phyloP scores from a whole-genome alignment of 2,888 invertebrate species.

The Caradrina clavipalpis region DNA sequence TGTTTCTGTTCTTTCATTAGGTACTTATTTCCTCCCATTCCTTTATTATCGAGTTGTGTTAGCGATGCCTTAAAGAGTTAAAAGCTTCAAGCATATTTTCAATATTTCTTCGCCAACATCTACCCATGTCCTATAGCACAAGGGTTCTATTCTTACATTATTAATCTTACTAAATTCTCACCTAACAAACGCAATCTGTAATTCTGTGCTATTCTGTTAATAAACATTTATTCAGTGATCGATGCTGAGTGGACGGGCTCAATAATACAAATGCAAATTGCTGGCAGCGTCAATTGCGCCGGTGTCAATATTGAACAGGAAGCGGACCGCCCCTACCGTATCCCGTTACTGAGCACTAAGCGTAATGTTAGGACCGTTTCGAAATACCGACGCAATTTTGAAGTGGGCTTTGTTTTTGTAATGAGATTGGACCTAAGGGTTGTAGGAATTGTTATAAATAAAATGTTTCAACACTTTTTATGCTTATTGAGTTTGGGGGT shows the following conservation, averaged over 20 bases:
- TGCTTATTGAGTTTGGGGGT: conserved; percentile 5
- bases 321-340: conserved; percentile 50
- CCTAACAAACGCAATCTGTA: conserved; percentile 31
- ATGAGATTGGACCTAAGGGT: conserved; percentile 24
- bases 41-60: no score
- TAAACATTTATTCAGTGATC: conserved; percentile 64
- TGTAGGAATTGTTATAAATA: conserved; percentile 10
- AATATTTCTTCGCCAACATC: no score
- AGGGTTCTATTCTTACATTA: not conserved
- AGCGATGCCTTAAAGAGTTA: no score
- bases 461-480: conserved; percentile 5
- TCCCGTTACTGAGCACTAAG: conserved; percentile 54
- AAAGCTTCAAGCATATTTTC: no score
- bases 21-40: no score
- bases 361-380: conserved; percentile 37
- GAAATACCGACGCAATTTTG: conserved; percentile 37
- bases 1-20: not conserved
- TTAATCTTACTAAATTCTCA: conserved; percentile 19
- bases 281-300: conserved; percentile 61
- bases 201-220: conserved; percentile 43
- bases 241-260: conserved; percentile 55
- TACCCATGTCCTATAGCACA: no score
- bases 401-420: conserved; percentile 36
- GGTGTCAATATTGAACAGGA: conserved; percentile 69
- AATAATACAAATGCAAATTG: conserved; percentile 73